These are phyloP conservation scores for Pandion haliaetus DNA, from an alignment of 2,113 vertebrate genomes.

Conservation along the genomic window DNA sequence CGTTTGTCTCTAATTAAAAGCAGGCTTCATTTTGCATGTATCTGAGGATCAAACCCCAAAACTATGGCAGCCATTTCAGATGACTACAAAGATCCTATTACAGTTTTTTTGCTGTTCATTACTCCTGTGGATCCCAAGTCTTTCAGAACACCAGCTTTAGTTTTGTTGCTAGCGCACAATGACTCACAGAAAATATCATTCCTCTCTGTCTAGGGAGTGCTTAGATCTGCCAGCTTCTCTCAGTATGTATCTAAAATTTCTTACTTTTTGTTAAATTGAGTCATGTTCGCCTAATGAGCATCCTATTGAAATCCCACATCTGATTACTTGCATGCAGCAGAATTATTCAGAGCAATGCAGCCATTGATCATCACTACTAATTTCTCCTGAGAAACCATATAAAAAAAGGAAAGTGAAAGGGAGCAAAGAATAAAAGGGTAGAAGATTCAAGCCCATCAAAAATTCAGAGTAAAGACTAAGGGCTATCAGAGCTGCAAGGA, in stretches of 20 bases:
- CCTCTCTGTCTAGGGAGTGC: background rate
- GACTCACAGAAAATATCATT: background rate
- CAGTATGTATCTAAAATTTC: background rate
- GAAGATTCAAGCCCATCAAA: background rate
- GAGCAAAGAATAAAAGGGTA: background rate
- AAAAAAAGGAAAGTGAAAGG: background rate
- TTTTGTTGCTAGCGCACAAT: background rate
- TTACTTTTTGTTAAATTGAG: constrained; percentile 2
- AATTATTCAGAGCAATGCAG: constrained; percentile 17
- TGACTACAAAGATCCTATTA: background rate
- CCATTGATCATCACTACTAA: background rate
- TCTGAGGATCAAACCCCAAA: background rate
- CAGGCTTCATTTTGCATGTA: background rate
- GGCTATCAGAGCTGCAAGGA: background rate
- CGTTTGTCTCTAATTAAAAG: background rate
- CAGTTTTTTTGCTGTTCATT: background rate
- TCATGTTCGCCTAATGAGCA: background rate
- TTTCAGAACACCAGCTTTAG: background rate
- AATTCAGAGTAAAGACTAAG: background rate
- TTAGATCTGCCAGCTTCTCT: background rate
- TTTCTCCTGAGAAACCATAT: constrained; percentile 15
- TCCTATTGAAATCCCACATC: constrained; percentile 2
- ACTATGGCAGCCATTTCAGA: background rate
- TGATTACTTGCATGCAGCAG: background rate
- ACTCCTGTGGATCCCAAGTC: background rate